A percentile compares a stretch with the other conserved stretches of the same genome.
phyloP scores from a whole-genome alignment of 2,797 vertebrate species.

The Natrix natrix region DNA sequence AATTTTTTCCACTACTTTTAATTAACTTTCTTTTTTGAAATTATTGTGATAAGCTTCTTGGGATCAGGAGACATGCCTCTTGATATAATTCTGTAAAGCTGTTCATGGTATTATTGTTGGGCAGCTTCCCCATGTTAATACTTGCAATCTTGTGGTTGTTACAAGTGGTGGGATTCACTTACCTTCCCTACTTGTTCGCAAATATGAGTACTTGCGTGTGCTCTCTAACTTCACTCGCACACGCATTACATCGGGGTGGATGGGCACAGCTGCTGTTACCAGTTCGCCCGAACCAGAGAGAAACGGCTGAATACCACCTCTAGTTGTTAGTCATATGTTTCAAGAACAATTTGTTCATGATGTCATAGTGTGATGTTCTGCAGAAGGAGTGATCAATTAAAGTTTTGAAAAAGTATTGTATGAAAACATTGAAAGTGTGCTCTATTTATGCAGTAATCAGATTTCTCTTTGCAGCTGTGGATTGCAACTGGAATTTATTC shows the following conservation, averaged over 20 bases:
- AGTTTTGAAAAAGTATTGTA: neutral
- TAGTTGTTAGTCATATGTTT: neutral
- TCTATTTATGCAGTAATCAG: neutral
- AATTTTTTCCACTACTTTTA: neutral
- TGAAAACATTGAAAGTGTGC: neutral
- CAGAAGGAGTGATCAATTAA: neutral
- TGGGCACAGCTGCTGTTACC: too few species aligned
- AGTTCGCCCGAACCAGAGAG: too few species aligned
- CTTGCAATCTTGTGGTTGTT: neutral
- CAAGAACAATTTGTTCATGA: neutral
- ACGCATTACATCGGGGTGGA: too few species aligned
- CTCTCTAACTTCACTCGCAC: too few species aligned
- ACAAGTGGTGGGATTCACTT: neutral
- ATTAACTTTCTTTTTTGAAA: neutral
- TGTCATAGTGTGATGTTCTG: neutral
- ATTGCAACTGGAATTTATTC: neutral
- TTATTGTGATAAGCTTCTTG: neutral
- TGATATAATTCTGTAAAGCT: neutral
- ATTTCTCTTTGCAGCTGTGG: neutral
- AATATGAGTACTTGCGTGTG: too few species aligned
- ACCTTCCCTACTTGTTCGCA: too few species aligned
- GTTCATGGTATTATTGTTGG: neutral
- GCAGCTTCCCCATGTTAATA: neutral
- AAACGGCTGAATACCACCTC: too few species aligned
- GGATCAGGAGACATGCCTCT: neutral